Evolutionary conservation across 2,797 vertebrate genomes (phyloP).

Genomic region (Okamejei kenojei): DNA sequence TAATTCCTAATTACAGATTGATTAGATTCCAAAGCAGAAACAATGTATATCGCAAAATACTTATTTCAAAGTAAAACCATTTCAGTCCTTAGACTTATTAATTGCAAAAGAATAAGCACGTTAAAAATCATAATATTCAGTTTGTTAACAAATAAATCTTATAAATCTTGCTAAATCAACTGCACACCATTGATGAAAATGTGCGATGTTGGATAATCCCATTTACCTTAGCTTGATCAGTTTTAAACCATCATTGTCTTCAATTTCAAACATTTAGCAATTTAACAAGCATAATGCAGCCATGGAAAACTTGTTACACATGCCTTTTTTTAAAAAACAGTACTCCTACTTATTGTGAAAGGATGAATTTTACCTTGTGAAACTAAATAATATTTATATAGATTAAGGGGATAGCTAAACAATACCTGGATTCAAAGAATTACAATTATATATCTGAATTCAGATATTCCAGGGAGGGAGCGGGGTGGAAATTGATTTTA

Average conservation of each 20-base stretch:
- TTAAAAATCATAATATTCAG: neutral
- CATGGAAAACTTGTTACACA: neutral
- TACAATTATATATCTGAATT: too few species aligned
- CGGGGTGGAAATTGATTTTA: too few species aligned
- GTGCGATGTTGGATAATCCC: neutral
- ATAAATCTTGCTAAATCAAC: neutral
- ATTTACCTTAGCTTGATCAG: too few species aligned
- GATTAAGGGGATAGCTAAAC: neutral
- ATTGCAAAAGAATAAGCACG: neutral
- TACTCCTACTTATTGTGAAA: neutral
- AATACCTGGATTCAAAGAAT: too few species aligned
- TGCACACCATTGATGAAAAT: neutral
- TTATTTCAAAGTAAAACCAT: neutral
- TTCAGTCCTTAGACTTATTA: neutral
- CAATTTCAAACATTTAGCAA: neutral
- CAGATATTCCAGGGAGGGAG: too few species aligned
- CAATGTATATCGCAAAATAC: neutral
- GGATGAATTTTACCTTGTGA: neutral
- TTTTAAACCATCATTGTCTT: neutral
- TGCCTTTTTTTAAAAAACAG: neutral
- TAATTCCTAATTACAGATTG: neutral
- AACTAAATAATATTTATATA: neutral
- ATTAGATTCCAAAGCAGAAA: conserved; percentile 39
- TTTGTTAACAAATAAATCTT: neutral
- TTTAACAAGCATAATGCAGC: neutral